Evolutionary conservation across 2,888 invertebrate species (phyloP), one percentile per base, ranked within the genome.

Genomic region (Oconnorella tubifera): DNA sequence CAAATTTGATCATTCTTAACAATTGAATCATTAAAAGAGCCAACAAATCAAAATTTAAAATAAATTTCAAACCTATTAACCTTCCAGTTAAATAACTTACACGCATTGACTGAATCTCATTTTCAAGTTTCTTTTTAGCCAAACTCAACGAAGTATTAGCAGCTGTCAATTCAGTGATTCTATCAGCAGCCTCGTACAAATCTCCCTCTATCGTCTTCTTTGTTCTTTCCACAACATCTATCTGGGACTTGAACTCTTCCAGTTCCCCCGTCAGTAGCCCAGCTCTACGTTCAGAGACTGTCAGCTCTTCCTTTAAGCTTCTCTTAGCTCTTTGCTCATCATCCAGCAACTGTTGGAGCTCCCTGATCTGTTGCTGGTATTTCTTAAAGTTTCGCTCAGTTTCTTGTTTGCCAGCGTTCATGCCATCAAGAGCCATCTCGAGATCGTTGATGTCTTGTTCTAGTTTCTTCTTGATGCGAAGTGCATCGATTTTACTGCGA

Each of bases 381-480:
- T 95, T 91, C 87, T 97, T 97, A 86, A 97, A 93, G 87, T 93
- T 96, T 91, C 97, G 98, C 86, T 98, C 96, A 79, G 94, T 92
- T 84, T 97, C 96, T 78, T 95, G 94, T 83, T 95, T 95, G 80
- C 93, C 92, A 87, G 96, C 94, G 89, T 98, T 98, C 82, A 97
- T 94, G 84, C 95, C 95, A 86, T 99, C 98, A 83, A 99, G 87
- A 80, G 96, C 97, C 79, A 98, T 95, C 85, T 99, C 98, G 72
- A 99, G 88, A 86, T 99, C 98, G 84, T 97, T 98, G 87, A 99
- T 98, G 87, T 99, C 98, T 78, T 93, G 92, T 86, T 99, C 99
- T 83, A 99, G 88, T 88, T 99, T 99, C 92, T 99, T 99, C 91
- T 99, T 99, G 91, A 98, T 93, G 87, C 97, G 91, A 79, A 98